Evolutionary conservation across 2,888 invertebrate species (phyloP).

Genomic region (Vandiemenella viatica): DNA sequence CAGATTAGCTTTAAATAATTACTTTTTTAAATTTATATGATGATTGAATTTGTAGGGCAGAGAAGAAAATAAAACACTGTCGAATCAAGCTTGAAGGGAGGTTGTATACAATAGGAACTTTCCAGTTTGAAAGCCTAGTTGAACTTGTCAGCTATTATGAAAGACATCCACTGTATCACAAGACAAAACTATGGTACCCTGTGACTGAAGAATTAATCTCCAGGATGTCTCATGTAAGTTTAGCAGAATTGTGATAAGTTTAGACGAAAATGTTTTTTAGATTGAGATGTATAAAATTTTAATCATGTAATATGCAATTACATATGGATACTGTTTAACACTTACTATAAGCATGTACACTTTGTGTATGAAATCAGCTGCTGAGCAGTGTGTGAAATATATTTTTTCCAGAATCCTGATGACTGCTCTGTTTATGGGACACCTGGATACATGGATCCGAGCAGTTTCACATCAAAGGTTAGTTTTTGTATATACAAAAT

Average conservation of each 20-base stretch:
- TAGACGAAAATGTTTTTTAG: background rate
- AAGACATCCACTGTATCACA: constrained; percentile 77
- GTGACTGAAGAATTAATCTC: constrained; percentile 61
- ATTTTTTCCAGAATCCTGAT: constrained; percentile 43
- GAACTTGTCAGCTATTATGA: constrained; percentile 87
- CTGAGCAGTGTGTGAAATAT: background rate
- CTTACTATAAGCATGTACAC: background rate
- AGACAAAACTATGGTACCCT: constrained; percentile 72
- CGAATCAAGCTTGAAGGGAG: constrained; percentile 85
- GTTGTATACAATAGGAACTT: constrained; percentile 76
- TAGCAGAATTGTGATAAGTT: too few relatives aligned
- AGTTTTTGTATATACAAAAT: constrained; percentile 16
- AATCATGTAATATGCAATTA: background rate
- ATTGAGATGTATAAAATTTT: background rate
- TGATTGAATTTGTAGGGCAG: constrained; percentile 63
- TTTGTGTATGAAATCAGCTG: background rate
- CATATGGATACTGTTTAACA: background rate
- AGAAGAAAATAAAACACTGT: constrained; percentile 92
- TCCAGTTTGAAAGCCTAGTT: constrained; percentile 90
- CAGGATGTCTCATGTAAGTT: constrained; percentile 45
- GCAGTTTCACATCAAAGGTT: constrained; percentile 59
- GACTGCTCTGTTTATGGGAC: constrained; percentile 51
- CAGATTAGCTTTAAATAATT: too few relatives aligned
- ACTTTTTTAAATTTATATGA: too few relatives aligned
- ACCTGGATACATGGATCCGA: constrained; percentile 71